phyloP scores from a whole-genome alignment of 2,888 invertebrate species.

The Trachelus iudaicus region DNA sequence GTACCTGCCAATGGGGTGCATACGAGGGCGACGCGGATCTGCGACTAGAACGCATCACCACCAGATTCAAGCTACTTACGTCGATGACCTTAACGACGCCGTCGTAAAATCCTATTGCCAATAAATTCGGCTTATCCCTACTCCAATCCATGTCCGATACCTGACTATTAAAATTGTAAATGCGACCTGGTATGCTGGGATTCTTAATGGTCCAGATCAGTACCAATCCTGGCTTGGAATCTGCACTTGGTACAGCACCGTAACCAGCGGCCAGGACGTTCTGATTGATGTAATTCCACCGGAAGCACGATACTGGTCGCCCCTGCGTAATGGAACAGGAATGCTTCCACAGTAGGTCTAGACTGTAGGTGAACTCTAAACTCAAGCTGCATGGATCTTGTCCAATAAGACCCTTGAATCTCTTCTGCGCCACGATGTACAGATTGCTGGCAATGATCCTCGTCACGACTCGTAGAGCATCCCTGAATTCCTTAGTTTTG shows the following conservation, averaged over 20 bases:
- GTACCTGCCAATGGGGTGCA: slow-evolving; percentile 76
- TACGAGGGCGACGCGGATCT: slow-evolving; percentile 72
- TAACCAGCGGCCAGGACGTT: slow-evolving; percentile 82
- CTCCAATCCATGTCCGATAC: slow-evolving; percentile 81
- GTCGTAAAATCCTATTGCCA: slow-evolving; percentile 81
- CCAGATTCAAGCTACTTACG: slow-evolving; percentile 70
- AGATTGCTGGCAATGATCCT: slow-evolving; percentile 78
- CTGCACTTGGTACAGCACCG: slow-evolving; percentile 68
- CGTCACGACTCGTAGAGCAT: slow-evolving; percentile 75
- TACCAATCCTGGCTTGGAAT: slow-evolving; percentile 72
- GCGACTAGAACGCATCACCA: slow-evolving; percentile 69
- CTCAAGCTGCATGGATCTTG: slow-evolving; percentile 74
- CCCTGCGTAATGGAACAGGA: slow-evolving; percentile 65
- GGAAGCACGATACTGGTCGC: slow-evolving; percentile 72
- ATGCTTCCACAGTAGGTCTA: slow-evolving; percentile 77
- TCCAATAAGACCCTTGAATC: slow-evolving; percentile 74
- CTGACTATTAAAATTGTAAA: slow-evolving; percentile 73
- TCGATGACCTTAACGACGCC: slow-evolving; percentile 80
- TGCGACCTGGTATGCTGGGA: slow-evolving; percentile 79
- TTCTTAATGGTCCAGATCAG: slow-evolving; percentile 83
- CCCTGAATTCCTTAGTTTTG: slow-evolving; percentile 67
- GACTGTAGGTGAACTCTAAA: slow-evolving; percentile 74
- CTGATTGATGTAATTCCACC: slow-evolving; percentile 76
- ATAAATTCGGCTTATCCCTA: slow-evolving; percentile 73
- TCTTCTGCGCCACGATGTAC: slow-evolving; percentile 75